Conservation (phyloP, 2,113 vertebrate species). For the Halichoeres trimaculatus region DNA sequence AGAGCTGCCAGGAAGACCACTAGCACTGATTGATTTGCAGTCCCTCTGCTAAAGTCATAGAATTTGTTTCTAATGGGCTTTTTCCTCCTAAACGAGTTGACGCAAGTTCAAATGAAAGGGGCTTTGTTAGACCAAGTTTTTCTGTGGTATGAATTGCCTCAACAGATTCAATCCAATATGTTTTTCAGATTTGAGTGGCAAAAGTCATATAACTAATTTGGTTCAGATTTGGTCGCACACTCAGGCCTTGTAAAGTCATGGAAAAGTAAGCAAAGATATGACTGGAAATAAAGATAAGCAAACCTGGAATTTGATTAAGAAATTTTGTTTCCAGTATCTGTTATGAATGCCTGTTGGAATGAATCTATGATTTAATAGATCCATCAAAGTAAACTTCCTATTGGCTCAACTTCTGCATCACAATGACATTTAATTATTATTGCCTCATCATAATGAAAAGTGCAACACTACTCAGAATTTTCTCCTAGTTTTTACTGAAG, state of each 20-base stretch:
- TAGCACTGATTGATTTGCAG: conserved; percentile 13
- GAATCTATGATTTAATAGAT: too few species aligned
- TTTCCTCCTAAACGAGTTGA: not conserved
- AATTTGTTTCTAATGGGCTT: not conserved
- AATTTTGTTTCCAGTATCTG: too few species aligned
- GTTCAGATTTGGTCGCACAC: not conserved
- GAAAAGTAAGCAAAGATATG: not conserved
- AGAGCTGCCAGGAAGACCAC: conserved; percentile 14
- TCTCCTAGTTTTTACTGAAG: too few species aligned
- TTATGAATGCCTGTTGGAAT: too few species aligned
- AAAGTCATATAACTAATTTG: too few species aligned
- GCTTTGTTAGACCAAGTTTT: not conserved
- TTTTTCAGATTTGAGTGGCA: too few species aligned
- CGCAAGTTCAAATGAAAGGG: not conserved
- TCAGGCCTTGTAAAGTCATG: not conserved
- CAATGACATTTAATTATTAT: too few species aligned
- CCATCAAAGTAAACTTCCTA: too few species aligned
- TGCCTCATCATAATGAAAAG: too few species aligned
- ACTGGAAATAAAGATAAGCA: too few species aligned
- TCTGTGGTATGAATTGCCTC: not conserved
- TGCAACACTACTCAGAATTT: too few species aligned
- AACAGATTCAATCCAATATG: not conserved
- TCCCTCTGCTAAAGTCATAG: not conserved
- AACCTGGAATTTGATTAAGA: too few species aligned
- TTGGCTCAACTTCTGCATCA: not conserved